Percentiles rank a stretch among this genome's conserved stretches.
Conservation (phyloP, 2,113 vertebrate species). For the human region DNA sequence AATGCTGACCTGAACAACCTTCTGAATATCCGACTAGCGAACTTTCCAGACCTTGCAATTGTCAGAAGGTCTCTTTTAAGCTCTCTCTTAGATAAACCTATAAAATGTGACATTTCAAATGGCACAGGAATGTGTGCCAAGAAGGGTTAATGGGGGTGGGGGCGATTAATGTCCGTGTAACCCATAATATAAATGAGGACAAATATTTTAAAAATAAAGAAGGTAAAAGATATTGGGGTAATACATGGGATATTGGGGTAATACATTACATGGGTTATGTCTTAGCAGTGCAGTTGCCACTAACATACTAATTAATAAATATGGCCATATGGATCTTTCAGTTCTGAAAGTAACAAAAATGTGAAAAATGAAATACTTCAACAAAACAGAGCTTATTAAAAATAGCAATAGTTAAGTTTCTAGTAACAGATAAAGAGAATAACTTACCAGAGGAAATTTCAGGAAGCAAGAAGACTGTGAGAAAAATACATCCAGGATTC, state of each 20-base stretch:
- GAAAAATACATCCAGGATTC: constrained; percentile 73
- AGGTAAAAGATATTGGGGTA: not conserved
- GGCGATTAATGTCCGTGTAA: not conserved
- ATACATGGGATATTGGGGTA: not conserved
- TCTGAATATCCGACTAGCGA: constrained; percentile 37
- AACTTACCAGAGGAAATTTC: constrained; percentile 83
- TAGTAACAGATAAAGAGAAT: constrained; percentile 13
- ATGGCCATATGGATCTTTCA: not conserved
- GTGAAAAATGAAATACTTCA: not conserved
- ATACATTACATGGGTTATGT: not conserved
- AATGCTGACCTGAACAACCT: constrained; percentile 21
- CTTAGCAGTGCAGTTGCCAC: not conserved
- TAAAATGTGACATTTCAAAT: not conserved
- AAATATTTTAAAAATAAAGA: constrained; percentile 3
- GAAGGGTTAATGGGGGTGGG: constrained; percentile 25
- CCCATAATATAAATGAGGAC: not conserved
- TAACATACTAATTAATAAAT: not conserved
- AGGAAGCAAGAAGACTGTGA: constrained; percentile 71
- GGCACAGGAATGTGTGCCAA: not conserved
- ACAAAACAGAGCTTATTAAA: not conserved
- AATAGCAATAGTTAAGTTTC: not conserved
- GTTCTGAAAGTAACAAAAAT: constrained; percentile 57
- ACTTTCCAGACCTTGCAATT: constrained; percentile 62
- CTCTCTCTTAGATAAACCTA: not conserved
- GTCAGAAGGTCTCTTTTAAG: not conserved